A percentile compares a stretch with the other conserved stretches of the same genome.
phyloP scores from a whole-genome alignment of 1,140 invertebrate genomes.

The Drosophila virilis region DNA sequence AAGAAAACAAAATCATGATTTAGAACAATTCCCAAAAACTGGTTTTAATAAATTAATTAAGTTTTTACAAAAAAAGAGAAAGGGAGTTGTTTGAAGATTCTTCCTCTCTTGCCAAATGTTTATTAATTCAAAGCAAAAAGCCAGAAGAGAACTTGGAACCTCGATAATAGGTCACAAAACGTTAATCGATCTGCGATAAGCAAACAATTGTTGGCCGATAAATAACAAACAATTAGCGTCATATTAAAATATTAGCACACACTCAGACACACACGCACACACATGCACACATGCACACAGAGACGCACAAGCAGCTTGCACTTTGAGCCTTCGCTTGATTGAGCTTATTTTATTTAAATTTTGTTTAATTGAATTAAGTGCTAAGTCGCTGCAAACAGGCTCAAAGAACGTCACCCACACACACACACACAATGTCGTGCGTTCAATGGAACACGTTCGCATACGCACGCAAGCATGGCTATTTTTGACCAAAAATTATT shows the following conservation, averaged over 20 bases:
- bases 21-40: conserved; percentile 5
- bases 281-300: neutral
- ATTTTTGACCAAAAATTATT: conserved; percentile 44
- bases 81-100: neutral
- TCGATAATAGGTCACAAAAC: conserved; percentile 24
- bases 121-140: neutral
- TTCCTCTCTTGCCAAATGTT: neutral
- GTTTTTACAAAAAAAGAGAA: neutral
- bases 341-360: conserved; percentile 29
- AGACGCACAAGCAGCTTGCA: conserved; percentile 6
- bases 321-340: conserved; percentile 39
- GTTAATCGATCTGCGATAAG: conserved; percentile 30
- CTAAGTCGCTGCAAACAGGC: conserved; percentile 32
- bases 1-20: neutral
- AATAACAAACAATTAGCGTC: conserved; percentile 24
- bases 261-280: conserved; percentile 1
- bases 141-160: neutral
- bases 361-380: conserved; percentile 53
- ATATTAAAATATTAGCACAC: conserved; percentile 8
- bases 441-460: conserved; percentile 24
- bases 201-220: conserved; percentile 26
- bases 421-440: neutral
- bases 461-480: conserved; percentile 32
- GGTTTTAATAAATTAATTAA: neutral
- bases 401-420: conserved; percentile 41